A percentile compares a stretch with the other conserved stretches of the same genome.
Conservation (phyloP, 1,140 invertebrate genomes). For the Microplitis mediator region DNA sequence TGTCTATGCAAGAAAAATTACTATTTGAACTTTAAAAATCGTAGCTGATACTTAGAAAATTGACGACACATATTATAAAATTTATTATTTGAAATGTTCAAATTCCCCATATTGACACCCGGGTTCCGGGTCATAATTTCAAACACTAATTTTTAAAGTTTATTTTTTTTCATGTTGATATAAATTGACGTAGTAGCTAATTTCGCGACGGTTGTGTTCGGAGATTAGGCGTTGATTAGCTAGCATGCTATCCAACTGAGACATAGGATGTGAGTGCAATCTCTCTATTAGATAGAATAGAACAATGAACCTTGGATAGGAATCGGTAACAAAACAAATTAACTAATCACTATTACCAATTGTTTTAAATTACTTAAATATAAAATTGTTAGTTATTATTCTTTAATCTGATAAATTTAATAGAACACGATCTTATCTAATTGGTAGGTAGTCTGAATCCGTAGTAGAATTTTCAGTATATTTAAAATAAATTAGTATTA, state of each 20-base stretch:
- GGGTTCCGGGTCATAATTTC: no score
- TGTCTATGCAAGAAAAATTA: no score
- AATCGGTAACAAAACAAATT: constrained; percentile 33
- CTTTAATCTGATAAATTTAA: neutral
- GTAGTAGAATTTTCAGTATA: no score
- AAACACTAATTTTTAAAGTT: no score
- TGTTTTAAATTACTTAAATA: neutral
- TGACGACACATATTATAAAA: no score
- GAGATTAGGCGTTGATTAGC: constrained; percentile 42
- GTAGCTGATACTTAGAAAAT: no score
- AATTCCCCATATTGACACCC: no score
- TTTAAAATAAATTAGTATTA: neutral
- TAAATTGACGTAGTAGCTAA: constrained; percentile 15
- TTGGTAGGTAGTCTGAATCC: no score
- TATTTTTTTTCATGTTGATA: no score
- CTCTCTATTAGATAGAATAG: constrained; percentile 32
- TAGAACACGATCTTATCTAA: no score
- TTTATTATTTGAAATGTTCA: no score
- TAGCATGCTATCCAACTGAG: neutral
- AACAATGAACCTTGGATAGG: constrained; percentile 1
- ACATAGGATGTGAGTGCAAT: constrained; percentile 25
- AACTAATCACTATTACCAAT: constrained; percentile 38
- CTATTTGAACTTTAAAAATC: no score
- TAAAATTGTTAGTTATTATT: neutral
- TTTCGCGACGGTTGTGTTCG: constrained; percentile 22